Evolutionary conservation across 2,888 invertebrate genomes (phyloP).

Genomic region (Polyommatus iphigenia): DNA sequence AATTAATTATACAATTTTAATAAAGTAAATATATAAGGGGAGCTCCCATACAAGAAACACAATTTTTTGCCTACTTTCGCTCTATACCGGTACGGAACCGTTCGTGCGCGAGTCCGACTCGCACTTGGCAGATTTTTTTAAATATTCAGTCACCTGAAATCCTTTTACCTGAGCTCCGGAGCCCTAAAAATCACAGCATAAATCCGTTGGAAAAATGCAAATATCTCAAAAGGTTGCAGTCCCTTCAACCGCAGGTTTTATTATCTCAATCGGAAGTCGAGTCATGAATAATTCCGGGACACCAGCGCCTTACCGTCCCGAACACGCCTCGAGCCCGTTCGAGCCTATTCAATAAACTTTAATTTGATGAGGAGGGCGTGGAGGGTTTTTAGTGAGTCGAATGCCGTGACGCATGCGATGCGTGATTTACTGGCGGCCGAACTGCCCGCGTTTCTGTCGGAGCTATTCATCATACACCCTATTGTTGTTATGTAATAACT

Average conservation of each 20-base stretch:
- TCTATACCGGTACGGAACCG: no score
- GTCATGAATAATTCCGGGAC: no score
- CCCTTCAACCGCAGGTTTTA: slow-evolving; percentile 41
- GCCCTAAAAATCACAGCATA: not conserved
- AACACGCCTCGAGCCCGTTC: no score
- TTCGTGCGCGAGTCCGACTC: no score
- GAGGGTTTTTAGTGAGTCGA: slow-evolving; percentile 38
- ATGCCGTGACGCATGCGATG: slow-evolving; percentile 38
- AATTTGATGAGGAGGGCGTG: slow-evolving; percentile 53
- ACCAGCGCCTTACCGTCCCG: no score
- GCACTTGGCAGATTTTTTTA: no score
- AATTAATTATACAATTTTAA: no score
- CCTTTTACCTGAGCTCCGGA: no score
- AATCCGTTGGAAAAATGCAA: not conserved
- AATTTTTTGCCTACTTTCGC: no score
- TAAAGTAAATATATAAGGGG: no score
- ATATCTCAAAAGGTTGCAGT: slow-evolving; percentile 11
- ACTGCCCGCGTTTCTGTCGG: not conserved
- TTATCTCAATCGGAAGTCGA: slow-evolving; percentile 65
- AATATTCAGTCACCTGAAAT: no score
- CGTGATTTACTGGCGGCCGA: slow-evolving; percentile 31
- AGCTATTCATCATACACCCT: not conserved
- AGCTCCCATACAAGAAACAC: no score
- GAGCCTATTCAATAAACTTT: slow-evolving; percentile 55
- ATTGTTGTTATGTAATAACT: not conserved